These are phyloP conservation scores for Carassius carassius DNA, from an alignment of 2,113 vertebrate species.

Conservation along the genomic window DNA sequence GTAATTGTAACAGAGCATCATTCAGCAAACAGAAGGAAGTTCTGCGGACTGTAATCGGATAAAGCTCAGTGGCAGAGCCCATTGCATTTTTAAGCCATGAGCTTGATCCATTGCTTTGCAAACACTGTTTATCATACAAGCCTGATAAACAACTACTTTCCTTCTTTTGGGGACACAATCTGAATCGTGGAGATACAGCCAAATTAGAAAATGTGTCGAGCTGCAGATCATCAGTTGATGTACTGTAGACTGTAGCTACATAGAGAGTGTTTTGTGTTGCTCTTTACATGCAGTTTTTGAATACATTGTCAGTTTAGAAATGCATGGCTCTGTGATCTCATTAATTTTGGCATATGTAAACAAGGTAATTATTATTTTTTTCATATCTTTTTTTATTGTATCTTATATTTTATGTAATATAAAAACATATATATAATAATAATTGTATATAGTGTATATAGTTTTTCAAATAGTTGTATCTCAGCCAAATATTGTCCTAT, in stretches of 20 bases:
- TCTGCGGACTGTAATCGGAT: constrained; percentile 38
- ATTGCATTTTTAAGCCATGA: constrained; percentile 22
- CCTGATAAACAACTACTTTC: constrained; percentile 24
- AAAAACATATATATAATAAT: no score
- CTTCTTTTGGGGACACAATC: neutral
- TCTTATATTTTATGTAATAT: no score
- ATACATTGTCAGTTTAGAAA: neutral
- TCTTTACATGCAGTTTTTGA: neutral
- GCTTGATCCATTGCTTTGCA: constrained; percentile 42
- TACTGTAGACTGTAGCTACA: neutral
- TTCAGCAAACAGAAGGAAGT: neutral
- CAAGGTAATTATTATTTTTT: no score
- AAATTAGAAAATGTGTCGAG: constrained; percentile 31
- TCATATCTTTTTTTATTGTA: no score
- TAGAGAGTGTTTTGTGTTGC: neutral
- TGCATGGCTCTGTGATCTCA: no score
- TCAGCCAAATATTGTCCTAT: no score
- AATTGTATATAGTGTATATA: no score
- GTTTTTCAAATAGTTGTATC: no score
- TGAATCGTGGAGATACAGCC: constrained; percentile 23
- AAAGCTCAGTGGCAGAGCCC: constrained; percentile 15
- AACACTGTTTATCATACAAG: constrained; percentile 28
- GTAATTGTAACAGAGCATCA: constrained; percentile 5
- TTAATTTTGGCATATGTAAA: no score
- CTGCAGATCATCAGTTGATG: neutral